phyloP scores from a whole-genome alignment of 1,140 invertebrate species.

The Drosophila azteca region DNA sequence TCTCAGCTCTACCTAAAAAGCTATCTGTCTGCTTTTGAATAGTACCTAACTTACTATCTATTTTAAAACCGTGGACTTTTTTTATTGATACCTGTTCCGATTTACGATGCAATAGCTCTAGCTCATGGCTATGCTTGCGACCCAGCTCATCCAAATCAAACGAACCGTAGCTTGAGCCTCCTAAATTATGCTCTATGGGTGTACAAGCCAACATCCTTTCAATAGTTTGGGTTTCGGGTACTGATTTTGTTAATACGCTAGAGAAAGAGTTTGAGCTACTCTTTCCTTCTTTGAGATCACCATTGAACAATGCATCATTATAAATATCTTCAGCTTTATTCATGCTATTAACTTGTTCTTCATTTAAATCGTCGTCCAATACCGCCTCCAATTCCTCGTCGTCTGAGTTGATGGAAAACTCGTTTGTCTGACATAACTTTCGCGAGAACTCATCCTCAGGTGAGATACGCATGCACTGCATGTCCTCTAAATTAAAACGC shows the following conservation, averaged over 20 bases:
- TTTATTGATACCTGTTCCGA: slow-evolving; percentile 37
- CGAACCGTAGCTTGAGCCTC: slow-evolving; percentile 37
- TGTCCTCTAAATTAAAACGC: slow-evolving; percentile 86
- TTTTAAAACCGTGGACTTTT: slow-evolving; percentile 53
- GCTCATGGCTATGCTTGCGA: slow-evolving; percentile 73
- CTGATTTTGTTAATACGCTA: slow-evolving; percentile 44
- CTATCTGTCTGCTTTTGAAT: slow-evolving; percentile 55
- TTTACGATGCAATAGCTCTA: slow-evolving; percentile 77
- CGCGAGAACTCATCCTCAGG: slow-evolving; percentile 46
- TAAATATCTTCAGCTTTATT: slow-evolving; percentile 47
- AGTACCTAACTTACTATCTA: slow-evolving; percentile 63
- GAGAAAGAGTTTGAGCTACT: slow-evolving; percentile 60
- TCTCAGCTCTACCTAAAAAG: slow-evolving; percentile 41
- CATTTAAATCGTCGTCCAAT: slow-evolving; percentile 20
- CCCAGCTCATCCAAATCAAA: slow-evolving; percentile 71
- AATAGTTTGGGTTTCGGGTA: slow-evolving; percentile 66
- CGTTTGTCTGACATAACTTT: slow-evolving; percentile 40
- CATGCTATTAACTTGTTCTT: slow-evolving; percentile 32
- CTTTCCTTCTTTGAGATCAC: slow-evolving; percentile 61
- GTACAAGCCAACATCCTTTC: slow-evolving; percentile 53
- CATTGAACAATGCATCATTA: slow-evolving; percentile 44
- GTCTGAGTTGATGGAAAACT: slow-evolving; percentile 56
- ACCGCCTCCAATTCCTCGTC: slow-evolving; percentile 45
- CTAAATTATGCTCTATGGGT: slow-evolving; percentile 14
- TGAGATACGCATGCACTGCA: slow-evolving; percentile 42